Evolutionary conservation across 1,140 invertebrate genomes (phyloP), one percentile per base, ranked within the genome.

Genomic region (Ceratosolen fusciceps): DNA sequence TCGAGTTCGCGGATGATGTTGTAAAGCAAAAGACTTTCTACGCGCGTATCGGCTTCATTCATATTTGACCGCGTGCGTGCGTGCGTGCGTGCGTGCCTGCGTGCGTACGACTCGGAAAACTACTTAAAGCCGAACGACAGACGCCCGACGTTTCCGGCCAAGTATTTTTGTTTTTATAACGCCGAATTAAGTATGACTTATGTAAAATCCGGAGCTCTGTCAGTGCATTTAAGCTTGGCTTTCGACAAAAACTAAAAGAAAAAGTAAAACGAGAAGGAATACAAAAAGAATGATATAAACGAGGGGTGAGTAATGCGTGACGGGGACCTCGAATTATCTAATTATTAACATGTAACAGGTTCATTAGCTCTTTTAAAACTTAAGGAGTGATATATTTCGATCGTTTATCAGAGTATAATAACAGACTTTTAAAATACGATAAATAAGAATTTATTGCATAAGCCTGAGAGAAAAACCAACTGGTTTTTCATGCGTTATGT

Each of bases 331-430:
- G 54, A 73, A 67, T 72, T 65, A 65, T 62, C 77, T 72, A 72
- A 75, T 80, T 75, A 80, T 71, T 80, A 65, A 74, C 37, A 68
- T 73, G 47, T 74, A 74, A 74, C 68, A 68, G 26, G 47, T 67
- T 79, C 16, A 79, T 75, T 75, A 73, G 4, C 49, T 26, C 24
- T 37, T 65, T 65, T 65, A 65, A 65, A 37, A 37, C 31, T 37
- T 47, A 47, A 47, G 8, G n/a, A 68, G 39, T 47, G 37, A 67
- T 39, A 67, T 67, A 68, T 68, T 68, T n/a, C 39, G 39, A 68
- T 68, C 39, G 24, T 47, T 47, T 47, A 43, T 68, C 37, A 47
- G 39, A 68, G 26, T 68, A 29, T 29, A 47, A 47, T 68, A 68
- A 68, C 24, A 47, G 14, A 68, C 9, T 47, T 68, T 68, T 47